Conservation (phyloP, 2,113 vertebrate genomes). For the Microcebus ravelobensis region DNA sequence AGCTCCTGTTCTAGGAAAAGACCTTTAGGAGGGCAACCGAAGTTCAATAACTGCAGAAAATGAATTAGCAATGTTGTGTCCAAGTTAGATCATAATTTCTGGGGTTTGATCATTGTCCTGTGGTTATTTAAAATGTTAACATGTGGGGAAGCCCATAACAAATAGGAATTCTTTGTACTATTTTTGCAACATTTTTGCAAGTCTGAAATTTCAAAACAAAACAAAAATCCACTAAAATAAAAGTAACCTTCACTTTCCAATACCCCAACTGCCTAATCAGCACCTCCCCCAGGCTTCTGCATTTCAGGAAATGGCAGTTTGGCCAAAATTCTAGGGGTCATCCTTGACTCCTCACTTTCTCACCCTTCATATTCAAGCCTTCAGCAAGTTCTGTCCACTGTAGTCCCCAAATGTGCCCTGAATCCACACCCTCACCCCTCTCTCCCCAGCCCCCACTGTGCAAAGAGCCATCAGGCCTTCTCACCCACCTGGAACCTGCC, state of each 20-base stretch:
- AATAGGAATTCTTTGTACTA: background rate
- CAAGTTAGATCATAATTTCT: background rate
- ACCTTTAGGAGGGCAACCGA: background rate
- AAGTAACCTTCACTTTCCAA: background rate
- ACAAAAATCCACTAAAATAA: background rate
- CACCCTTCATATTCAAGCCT: background rate
- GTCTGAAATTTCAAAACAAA: conserved; percentile 15
- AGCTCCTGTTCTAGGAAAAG: background rate
- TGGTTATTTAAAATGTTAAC: background rate
- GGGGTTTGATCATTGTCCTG: background rate
- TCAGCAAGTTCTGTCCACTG: background rate
- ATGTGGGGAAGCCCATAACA: background rate
- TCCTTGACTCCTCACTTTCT: background rate
- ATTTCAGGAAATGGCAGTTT: background rate
- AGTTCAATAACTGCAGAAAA: background rate
- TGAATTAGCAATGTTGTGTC: background rate
- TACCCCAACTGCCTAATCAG: background rate
- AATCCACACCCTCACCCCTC: background rate
- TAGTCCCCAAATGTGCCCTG: background rate
- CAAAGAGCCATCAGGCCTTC: background rate
- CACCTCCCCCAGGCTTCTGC: background rate
- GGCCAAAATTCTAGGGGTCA: background rate
- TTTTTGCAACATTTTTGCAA: conserved; percentile 26
- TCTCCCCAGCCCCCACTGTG: background rate
- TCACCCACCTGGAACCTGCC: background rate